These are phyloP conservation scores for Mastigias papua DNA, from an alignment of 30 jellyfish, hydroid and myxozoan genomes.

Conservation along the genomic window DNA sequence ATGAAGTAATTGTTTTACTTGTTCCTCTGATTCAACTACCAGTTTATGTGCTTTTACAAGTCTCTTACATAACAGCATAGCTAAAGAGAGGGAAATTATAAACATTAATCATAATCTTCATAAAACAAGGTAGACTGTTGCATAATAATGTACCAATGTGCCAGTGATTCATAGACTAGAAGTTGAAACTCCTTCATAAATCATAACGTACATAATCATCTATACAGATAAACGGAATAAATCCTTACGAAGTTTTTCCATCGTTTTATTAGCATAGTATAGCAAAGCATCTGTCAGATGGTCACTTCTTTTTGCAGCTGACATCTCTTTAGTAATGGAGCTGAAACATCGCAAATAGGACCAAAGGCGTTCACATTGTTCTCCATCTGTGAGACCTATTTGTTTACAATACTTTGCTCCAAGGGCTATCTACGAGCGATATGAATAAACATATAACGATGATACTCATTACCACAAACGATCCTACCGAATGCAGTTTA, in stretches of 20 bases:
- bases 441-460: too few species aligned
- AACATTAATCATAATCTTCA: neutral
- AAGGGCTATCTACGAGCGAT: neutral
- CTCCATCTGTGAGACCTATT: constrained; percentile 24
- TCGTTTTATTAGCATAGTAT: constrained; percentile 5
- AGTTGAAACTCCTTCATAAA: too few species aligned
- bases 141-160: neutral
- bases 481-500: neutral
- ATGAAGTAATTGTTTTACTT: neutral
- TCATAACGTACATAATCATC: too few species aligned
- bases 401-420: neutral
- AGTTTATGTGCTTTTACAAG: neutral
- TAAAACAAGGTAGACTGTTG: neutral
- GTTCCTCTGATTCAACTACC: neutral
- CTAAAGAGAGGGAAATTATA: neutral
- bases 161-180: too few species aligned
- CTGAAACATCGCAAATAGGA: constrained; percentile 45
- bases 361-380: constrained; percentile 44
- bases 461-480: neutral
- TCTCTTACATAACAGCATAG: neutral
- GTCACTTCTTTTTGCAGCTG: constrained; percentile 34
- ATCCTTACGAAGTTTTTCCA: neutral
- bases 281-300: constrained; percentile 37
- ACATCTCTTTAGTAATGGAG: constrained; percentile 39
- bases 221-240: too few species aligned